These are phyloP conservation scores for Anguilla marmorata DNA, from an alignment of 2,797 vertebrate genomes.

Conservation along the genomic window DNA sequence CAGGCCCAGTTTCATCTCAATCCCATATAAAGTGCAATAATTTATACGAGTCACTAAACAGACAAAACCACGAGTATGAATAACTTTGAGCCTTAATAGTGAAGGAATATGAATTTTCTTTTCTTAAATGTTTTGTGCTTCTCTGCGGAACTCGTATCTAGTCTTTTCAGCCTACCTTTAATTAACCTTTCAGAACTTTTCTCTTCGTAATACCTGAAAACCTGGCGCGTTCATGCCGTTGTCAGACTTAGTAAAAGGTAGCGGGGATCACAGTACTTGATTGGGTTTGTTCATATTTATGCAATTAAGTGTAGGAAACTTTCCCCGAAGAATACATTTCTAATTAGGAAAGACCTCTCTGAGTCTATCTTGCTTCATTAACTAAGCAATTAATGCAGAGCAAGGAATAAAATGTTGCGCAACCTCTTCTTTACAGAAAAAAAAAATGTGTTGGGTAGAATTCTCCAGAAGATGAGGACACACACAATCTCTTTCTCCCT, in stretches of 20 bases:
- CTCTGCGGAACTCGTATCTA: not conserved
- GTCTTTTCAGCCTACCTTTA: not conserved
- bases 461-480: slow-evolving; percentile 54
- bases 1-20: not conserved
- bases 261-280: slow-evolving; percentile 28
- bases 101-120: not conserved
- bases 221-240: not conserved
- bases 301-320: slow-evolving; percentile 56
- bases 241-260: not conserved
- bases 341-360: slow-evolving; percentile 49
- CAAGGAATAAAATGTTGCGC: slow-evolving; percentile 31
- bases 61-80: not conserved
- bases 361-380: slow-evolving; percentile 61
- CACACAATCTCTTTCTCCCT: slow-evolving; percentile 25
- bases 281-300: slow-evolving; percentile 52
- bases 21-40: not conserved
- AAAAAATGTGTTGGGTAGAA: slow-evolving; percentile 36
- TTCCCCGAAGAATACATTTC: slow-evolving; percentile 51
- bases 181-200: slow-evolving; percentile 18
- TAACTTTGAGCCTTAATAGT: not conserved
- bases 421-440: not conserved
- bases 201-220: not conserved
- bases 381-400: slow-evolving; percentile 61
- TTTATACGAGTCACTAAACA: not conserved
- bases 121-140: not conserved